Evolutionary conservation across 92 coral and sea anemone species (phyloP).

Genomic region (Porites rus): DNA sequence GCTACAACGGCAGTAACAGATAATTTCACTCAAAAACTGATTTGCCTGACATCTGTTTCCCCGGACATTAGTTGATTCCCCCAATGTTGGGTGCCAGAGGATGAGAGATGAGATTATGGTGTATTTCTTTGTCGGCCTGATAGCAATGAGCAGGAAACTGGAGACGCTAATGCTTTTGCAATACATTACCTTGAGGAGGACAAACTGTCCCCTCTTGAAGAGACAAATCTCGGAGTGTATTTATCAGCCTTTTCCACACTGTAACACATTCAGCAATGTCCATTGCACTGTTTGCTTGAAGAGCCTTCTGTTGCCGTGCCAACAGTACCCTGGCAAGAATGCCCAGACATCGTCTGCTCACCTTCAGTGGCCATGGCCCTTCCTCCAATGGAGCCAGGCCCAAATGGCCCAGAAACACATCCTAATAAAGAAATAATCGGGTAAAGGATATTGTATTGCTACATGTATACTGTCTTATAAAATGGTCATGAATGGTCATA

Average conservation of each 20-base stretch:
- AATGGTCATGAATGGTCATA: too few relatives aligned
- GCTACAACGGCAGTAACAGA: too few relatives aligned
- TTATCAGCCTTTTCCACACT: slow-evolving; percentile 87
- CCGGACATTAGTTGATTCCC: too few relatives aligned
- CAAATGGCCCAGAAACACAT: slow-evolving; percentile 72
- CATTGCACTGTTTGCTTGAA: slow-evolving; percentile 54
- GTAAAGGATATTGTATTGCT: too few relatives aligned
- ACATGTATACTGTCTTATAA: too few relatives aligned
- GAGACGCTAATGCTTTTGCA: too few relatives aligned
- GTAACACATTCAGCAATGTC: slow-evolving; percentile 84
- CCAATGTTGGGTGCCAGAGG: too few relatives aligned
- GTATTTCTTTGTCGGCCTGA: too few relatives aligned
- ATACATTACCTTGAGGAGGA: slow-evolving; percentile 32
- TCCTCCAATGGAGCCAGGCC: slow-evolving; percentile 78
- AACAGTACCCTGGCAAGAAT: slow-evolving; percentile 92
- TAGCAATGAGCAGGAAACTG: too few relatives aligned
- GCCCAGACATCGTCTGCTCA: slow-evolving; percentile 84
- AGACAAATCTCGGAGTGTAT: slow-evolving; percentile 75
- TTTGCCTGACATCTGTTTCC: too few relatives aligned
- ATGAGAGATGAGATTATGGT: too few relatives aligned
- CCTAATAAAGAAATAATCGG: slow-evolving; percentile 36
- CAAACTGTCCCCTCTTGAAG: slow-evolving; percentile 16
- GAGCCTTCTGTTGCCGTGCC: slow-evolving; percentile 83
- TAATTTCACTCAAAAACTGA: too few relatives aligned
- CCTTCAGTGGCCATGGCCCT: slow-evolving; percentile 85